phyloP scores from a whole-genome alignment of 2,797 vertebrate genomes.

The Melanotaenia trifasciata region DNA sequence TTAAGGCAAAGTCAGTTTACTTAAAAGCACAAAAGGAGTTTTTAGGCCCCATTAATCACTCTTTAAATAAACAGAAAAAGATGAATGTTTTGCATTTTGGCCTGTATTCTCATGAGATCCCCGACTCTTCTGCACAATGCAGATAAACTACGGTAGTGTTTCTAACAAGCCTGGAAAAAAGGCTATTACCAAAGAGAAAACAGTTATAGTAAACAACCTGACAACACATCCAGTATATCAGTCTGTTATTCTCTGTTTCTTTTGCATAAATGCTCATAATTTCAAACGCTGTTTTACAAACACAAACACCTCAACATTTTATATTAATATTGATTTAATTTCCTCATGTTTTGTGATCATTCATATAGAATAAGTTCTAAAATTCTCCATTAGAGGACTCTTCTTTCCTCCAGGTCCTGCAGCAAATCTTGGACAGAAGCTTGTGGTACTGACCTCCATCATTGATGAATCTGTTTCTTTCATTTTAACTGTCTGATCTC shows the following conservation, averaged over 20 bases:
- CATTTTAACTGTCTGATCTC: background rate
- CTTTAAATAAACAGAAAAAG: constrained; percentile 39
- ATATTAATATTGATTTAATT: no score
- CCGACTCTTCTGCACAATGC: background rate
- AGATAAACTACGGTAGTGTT: constrained; percentile 26
- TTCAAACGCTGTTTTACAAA: background rate
- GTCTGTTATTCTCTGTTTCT: background rate
- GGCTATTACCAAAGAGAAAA: constrained; percentile 38
- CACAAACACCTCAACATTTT: background rate
- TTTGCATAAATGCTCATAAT: background rate
- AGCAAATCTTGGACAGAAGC: no score
- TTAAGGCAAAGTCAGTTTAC: constrained; percentile 5
- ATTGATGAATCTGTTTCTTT: background rate
- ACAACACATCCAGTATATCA: background rate
- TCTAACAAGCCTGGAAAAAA: constrained; percentile 43
- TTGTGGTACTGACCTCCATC: background rate
- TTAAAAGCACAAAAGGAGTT: constrained; percentile 8
- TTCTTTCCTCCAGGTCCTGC: background rate
- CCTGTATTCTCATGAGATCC: constrained; percentile 35
- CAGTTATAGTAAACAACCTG: constrained; percentile 2
- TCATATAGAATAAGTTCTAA: background rate
- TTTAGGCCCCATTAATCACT: constrained; percentile 25
- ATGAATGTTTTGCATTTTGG: constrained; percentile 42
- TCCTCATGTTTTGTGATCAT: background rate
- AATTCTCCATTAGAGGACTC: background rate